Base-by-base conservation (phyloP, 2,888 invertebrate species). In the Eupithecia exiguata region DNA sequence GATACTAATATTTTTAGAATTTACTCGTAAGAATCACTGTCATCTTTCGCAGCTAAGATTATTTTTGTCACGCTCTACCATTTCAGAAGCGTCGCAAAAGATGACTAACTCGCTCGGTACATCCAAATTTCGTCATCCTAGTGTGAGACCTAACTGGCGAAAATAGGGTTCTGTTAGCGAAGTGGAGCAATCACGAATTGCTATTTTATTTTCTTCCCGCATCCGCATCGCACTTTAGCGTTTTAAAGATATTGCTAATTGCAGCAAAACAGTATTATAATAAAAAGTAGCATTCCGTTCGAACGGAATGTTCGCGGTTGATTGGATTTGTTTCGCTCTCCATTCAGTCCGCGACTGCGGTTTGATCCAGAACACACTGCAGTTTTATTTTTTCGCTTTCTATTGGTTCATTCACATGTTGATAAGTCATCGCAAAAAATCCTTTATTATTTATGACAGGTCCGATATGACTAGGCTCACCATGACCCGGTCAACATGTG, bases 301-400 rank as follows among this genome's bases (percentile, higher is more conserved):
- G 79, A 78, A 71, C 80, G 75, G 81, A 82, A 86, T 86, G 84
- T 86, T 90, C 84, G 87, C 82, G 85, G 87, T 81, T 88, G 90
- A 91, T 91, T 91, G 89, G 90, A 87, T 92, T 90, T 88, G 89
- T 88, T 90, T 88, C 87, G 86, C 86, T 88, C 83, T 84, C 86
- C 85, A 86, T 85, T 86, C 83, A 82, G 81, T 82, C 79, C 81
- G 79, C 58, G 68, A 81, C 82, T 67, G 68, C n/a, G 61, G 71
- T 66, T 21, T 67, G 61, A 71, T 73, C 73, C 67, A 40, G 49
- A 71, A 35, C 73, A 5, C 10, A 70, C 68, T 66, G 21, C 9
- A 38, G 7, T 62, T 66, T 25, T 14, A 18, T 10, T 53, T 21
- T n/a, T n/a, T n/a, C 9, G n/a, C n/a, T 36, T 62, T 14, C 18